These are phyloP conservation scores for Andrena cerasifolii DNA, from an alignment of 1,140 invertebrate genomes.

Conservation along the genomic window DNA sequence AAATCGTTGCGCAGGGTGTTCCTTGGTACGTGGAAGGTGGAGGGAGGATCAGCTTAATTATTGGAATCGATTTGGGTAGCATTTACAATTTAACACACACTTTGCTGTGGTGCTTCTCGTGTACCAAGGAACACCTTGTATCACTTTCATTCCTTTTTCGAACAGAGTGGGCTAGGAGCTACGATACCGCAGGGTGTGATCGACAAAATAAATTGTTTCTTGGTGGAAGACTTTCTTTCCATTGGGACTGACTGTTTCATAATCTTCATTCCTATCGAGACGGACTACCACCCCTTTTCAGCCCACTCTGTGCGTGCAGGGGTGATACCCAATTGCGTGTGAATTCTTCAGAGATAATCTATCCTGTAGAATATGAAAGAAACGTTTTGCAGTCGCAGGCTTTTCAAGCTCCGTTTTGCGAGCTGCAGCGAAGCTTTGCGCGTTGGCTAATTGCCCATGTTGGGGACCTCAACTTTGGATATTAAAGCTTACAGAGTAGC, in stretches of 20 bases:
- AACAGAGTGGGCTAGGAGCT: not conserved
- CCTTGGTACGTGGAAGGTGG: no score
- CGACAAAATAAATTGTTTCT: no score
- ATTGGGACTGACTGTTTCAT: no score
- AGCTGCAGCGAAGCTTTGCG: not conserved
- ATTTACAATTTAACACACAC: no score
- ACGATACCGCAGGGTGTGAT: no score
- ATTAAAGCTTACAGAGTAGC: not conserved
- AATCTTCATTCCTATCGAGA: not conserved
- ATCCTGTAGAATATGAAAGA: not conserved
- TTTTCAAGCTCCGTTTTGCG: not conserved
- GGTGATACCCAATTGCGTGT: not conserved
- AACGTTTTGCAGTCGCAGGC: not conserved
- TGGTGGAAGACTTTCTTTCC: no score
- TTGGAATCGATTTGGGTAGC: no score
- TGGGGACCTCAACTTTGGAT: no score
- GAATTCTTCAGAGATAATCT: not conserved
- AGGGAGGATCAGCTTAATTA: no score
- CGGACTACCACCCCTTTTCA: not conserved
- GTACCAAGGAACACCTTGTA: slow-evolving; percentile 14
- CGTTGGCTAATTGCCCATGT: no score
- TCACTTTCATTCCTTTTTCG: not conserved
- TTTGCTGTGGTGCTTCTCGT: no score
- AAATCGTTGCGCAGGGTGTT: slow-evolving; percentile 19
- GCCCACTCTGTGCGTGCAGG: not conserved